These are phyloP conservation scores for Gobius niger DNA, from an alignment of 2,113 vertebrate genomes.

Conservation along the genomic window DNA sequence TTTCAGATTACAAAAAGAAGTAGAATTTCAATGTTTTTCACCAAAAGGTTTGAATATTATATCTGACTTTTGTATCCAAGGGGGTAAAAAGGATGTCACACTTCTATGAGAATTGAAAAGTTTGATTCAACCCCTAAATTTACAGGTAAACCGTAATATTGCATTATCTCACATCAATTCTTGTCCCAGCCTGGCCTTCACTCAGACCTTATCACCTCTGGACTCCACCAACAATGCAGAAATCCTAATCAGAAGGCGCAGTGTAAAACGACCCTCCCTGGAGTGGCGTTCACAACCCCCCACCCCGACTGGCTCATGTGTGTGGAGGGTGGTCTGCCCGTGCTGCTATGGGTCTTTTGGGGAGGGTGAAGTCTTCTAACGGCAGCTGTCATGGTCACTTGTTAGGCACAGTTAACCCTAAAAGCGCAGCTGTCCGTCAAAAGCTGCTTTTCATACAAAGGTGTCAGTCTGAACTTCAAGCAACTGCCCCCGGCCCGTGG, in stretches of 20 bases:
- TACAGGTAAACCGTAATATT: too few species aligned
- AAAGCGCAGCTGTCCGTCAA: constrained; percentile 61
- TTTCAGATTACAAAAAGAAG: too few species aligned
- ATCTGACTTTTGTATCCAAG: too few species aligned
- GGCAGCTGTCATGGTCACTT: constrained; percentile 73
- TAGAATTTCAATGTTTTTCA: too few species aligned
- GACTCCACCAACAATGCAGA: constrained; percentile 45
- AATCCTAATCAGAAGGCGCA: constrained; percentile 44
- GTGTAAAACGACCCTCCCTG: constrained; percentile 61
- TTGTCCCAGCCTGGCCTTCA: too few species aligned
- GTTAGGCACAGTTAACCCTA: constrained; percentile 52
- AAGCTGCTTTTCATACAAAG: constrained; percentile 38
- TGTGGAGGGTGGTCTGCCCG: constrained; percentile 51
- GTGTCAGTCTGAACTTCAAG: constrained; percentile 47
- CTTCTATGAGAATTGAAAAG: too few species aligned
- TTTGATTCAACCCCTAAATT: too few species aligned
- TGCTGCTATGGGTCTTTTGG: constrained; percentile 10
- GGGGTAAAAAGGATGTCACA: too few species aligned
- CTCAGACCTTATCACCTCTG: constrained; percentile 12
- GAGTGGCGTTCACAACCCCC: constrained; percentile 28
- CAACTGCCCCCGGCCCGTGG: constrained; percentile 41
- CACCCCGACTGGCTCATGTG: constrained; percentile 11
- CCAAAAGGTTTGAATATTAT: too few species aligned
- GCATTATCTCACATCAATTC: too few species aligned
- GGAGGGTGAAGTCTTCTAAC: constrained; percentile 35